Base-by-base conservation (phyloP, 2,113 vertebrate genomes). In the Grantiella picta region DNA sequence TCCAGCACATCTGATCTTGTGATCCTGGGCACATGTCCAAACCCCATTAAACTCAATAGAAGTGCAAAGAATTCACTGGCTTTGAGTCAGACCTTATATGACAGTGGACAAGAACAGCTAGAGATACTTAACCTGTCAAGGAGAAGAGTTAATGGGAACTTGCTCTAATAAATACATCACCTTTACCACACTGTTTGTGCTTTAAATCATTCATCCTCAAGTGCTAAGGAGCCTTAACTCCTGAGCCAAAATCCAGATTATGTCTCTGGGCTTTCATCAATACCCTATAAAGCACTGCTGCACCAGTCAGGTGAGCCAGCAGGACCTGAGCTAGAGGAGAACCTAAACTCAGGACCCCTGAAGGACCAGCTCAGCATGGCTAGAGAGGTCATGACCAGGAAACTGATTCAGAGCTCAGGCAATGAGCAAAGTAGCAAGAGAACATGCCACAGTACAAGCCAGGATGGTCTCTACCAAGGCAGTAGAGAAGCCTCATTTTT, bases 1-100 rank as follows among this genome's bases (percentile, higher is more conserved):
- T 68, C 52, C 80, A 93, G 72, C n/a, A 90, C 79, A 90, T 94
- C 63, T 80, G 69, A 96, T 94, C 77, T 89, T 89, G 76, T 60
- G 78, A 86, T 95, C 56, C 92, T 23, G 64, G 88, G 95, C 94
- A 88, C 33, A 12, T 6, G 42, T 71, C 88, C 93, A 93, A 92
- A 86, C 7, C 57, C 52, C 69, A 92, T 81, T 94, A 83, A 84
- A 83, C 49, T 89, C 90, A 89, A 93, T 28, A 93, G 49, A 95
- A 96, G 90, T 83, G 72, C 90, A 88, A 81, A 90, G 82, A 92
- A 78, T 57, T 92, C 49, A 10, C 65, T 92, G 82, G 72, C 94
- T 94, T 86, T 75, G 49, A 71, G 45, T 83, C 85, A 49, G 56
- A 81, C n/a, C 79, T 93, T 83, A 44, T 86, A 92, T 88, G 88